Base-by-base conservation (phyloP, 2,113 vertebrate genomes). In the Gambusia holbrooki region DNA sequence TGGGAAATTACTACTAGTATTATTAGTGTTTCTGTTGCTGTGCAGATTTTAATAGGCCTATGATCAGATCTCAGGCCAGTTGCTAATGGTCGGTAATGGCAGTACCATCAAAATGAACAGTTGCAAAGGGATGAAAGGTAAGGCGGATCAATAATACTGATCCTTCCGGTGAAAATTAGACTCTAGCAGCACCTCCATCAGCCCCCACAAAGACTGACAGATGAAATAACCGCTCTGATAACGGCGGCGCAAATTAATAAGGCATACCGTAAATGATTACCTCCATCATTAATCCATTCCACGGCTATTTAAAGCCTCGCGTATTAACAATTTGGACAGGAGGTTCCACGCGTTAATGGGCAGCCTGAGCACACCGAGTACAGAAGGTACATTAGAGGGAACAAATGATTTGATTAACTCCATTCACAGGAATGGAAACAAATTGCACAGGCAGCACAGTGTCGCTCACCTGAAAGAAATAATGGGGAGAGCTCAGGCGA, bases 261-360 rank as follows among this genome's bases (percentile, higher is more conserved):
- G 90, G 76, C 90, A 85, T 90, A 91, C 83, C 74, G 58, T 84
- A 92, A 92, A 92, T 91, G 88, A 93, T 93, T 91, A 89, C 84
- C 87, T 79, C 82, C 88, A 73, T 90, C 88, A 89, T 92, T 89
- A 90, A 89, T 90, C 90, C 91, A 88, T 88, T 82, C 73, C 70
- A 78, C 25, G 73, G 86, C 89, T 90, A 92, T 92, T 93, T 92
- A 89, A 92, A 86, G 90, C 89, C 9, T 63, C 51, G 3, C n/a
- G 15, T 85, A 84, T 91, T 88, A 87, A 91, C 87, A 85, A 88
- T 89, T 90, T 89, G 91, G 90, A 92, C 91, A 77, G 82, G 79
- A 88, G 89, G 74, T 89, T 90, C 87, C 84, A 81, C 30, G 79
- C 84, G 87, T 87, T 92, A 86, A 90, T 85, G 87, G 82, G 77